phyloP scores from a whole-genome alignment of 2,113 vertebrate genomes.

The Seriola quinqueradiata region DNA sequence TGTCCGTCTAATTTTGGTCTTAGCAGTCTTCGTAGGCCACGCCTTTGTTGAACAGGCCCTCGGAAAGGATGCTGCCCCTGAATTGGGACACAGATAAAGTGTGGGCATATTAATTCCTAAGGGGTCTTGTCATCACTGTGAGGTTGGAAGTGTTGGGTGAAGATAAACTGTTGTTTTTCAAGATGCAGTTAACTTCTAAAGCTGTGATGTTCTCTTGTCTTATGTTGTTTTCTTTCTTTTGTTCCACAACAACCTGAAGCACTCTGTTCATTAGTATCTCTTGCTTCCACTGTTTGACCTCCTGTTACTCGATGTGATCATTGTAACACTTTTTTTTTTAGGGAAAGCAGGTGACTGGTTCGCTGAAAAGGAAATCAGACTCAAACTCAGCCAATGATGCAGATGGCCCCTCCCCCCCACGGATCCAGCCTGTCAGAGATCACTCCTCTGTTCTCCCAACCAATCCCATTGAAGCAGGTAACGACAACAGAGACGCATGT shows the following conservation, averaged over 20 bases:
- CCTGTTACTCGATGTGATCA: neutral
- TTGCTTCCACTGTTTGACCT: neutral
- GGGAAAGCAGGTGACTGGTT: constrained; percentile 72
- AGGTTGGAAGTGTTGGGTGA: no score
- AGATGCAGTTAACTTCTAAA: no score
- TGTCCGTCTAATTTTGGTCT: no score
- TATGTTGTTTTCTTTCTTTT: neutral
- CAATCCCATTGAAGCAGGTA: constrained; percentile 77
- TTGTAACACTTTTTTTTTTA: constrained; percentile 20
- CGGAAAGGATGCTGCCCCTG: no score
- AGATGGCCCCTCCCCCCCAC: constrained; percentile 70
- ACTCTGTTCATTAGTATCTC: no score
- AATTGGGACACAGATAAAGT: no score
- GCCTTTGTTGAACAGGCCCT: no score
- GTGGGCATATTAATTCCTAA: no score
- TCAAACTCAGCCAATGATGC: constrained; percentile 69
- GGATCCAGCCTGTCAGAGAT: constrained; percentile 83
- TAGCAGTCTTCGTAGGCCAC: no score
- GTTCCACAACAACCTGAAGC: neutral
- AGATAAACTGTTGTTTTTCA: no score
- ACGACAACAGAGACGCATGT: neutral
- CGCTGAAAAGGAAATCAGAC: constrained; percentile 82
- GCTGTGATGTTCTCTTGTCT: no score
- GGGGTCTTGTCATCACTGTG: no score
- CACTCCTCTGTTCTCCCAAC: constrained; percentile 59